Conservation (phyloP, 1,140 invertebrate genomes). For the Ganaspis sp. region DNA sequence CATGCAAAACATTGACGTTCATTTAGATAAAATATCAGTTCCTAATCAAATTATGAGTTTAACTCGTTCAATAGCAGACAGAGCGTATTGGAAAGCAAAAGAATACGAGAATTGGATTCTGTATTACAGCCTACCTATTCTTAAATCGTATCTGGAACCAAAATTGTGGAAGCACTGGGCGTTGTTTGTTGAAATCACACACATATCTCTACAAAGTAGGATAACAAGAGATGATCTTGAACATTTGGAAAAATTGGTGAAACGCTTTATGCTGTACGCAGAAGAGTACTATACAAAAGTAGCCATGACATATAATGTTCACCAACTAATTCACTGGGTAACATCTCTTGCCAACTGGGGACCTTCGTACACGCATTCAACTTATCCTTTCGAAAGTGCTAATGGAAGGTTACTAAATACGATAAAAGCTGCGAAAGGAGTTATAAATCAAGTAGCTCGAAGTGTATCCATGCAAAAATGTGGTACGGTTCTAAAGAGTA, state of each 20-base stretch:
- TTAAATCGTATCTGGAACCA: not conserved
- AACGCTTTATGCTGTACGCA: constrained; percentile 30
- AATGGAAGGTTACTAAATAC: constrained; percentile 34
- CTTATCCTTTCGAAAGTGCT: constrained; percentile 41
- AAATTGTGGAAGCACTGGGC: constrained; percentile 34
- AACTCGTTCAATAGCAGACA: constrained; percentile 31
- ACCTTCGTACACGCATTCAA: constrained; percentile 34
- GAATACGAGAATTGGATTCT: constrained; percentile 47
- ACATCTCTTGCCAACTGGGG: constrained; percentile 37
- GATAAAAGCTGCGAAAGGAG: constrained; percentile 35
- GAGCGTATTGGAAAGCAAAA: constrained; percentile 40
- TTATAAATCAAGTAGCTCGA: constrained; percentile 23
- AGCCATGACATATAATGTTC: constrained; percentile 23
- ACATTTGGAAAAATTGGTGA: not conserved
- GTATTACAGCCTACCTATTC: constrained; percentile 37
- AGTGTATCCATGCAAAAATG: not conserved
- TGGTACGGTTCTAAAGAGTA: not conserved
- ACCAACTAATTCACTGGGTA: constrained; percentile 28
- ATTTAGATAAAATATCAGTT: constrained; percentile 21
- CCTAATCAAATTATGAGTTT: constrained; percentile 38
- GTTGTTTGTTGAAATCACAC: not conserved
- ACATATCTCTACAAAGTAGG: not conserved
- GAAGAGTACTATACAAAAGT: constrained; percentile 35
- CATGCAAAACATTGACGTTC: constrained; percentile 23
- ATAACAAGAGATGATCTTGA: not conserved